Base-by-base conservation (phyloP, 2,797 vertebrate species). In the Coilia nasus region DNA sequence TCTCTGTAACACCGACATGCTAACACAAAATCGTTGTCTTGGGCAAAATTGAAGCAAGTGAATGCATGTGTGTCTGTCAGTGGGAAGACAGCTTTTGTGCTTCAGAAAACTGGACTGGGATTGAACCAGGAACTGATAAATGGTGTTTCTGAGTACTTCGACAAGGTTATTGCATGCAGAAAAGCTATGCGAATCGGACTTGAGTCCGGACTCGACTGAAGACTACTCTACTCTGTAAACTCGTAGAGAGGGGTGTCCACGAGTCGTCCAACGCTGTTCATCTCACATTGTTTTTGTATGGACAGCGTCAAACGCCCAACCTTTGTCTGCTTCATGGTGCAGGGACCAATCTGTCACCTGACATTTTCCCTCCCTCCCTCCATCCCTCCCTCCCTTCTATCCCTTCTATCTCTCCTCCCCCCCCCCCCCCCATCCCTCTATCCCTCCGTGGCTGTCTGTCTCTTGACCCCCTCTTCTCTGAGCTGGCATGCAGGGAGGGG, bases 271-370 rank as follows among this genome's bases (percentile, higher is more conserved):
- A 3, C 17, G 7, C 6, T 1, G 23, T 35, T 15, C 17, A 23
- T 35, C 14, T 35, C 0, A 35, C 5, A 41, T 44, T 78, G 31
- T 41, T 44, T 78, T 44, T 41, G 71, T 44, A 78, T 78, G 71
- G 71, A 78, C 19, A 17, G 35, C 17, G 17, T 28, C 25, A 62
- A 17, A 82, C 11, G 56, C 17, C 5, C 17, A 81, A 25, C 82
- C 59, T 85, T 84, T 86, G 62, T 15, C 41, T 59, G 23, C 57
- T 46, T 54, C 54, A 60, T 87, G 25, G 35, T 81, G 81, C 86
- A 14, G 75, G 3, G 31, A 80, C 84, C 87, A 90, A 85, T 87
- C 88, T 87, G 87, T 67, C 82, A 81, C 67, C 85, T 86, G 85
- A 87, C 83, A 87, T 86, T 84, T 86, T 81, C 82, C 81, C 15